Percentiles rank a stretch among this genome's conserved stretches.
These are phyloP conservation scores for Coracias cyanogaster DNA, from an alignment of 2,797 vertebrate genomes.

Conservation along the genomic window DNA sequence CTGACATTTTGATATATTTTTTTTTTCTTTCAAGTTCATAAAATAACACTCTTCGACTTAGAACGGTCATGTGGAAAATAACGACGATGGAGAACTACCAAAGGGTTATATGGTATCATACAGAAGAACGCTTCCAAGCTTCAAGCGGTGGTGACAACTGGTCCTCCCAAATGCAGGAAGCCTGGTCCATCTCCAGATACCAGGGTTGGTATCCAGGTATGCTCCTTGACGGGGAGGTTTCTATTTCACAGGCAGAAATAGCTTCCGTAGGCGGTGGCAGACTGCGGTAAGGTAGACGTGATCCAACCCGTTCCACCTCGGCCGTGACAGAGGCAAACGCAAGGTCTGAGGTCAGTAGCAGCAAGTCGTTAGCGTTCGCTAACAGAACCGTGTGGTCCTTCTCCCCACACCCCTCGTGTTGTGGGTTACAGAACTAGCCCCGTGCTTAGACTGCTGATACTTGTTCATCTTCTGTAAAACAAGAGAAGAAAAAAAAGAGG, in stretches of 20 bases:
- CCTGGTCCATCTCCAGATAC: neutral
- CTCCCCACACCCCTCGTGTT: neutral
- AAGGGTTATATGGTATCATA: conserved; percentile 4
- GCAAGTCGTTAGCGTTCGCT: conserved; percentile 31
- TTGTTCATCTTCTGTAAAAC: conserved; percentile 90
- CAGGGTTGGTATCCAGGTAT: neutral
- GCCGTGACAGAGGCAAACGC: neutral
- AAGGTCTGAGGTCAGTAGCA: conserved; percentile 59
- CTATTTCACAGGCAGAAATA: neutral
- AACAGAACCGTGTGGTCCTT: neutral
- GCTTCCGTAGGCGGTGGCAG: neutral
- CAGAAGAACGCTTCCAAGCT: conserved; percentile 41
- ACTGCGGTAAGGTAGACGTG: neutral
- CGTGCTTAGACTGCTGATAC: conserved; percentile 90
- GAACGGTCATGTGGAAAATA: conserved; percentile 62
- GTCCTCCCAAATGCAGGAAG: conserved; percentile 7
- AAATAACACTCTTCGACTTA: conserved; percentile 60
- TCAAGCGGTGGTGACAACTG: neutral
- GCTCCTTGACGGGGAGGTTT: neutral
- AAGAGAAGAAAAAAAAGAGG: neutral
- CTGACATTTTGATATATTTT: conserved; percentile 45
- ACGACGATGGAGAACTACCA: conserved; percentile 34
- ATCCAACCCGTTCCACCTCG: neutral
- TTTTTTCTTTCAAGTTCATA: conserved; percentile 56
- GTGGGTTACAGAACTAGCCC: neutral